Base-by-base conservation (phyloP, 2,888 invertebrate genomes). In the Drosophila kanekoi region DNA sequence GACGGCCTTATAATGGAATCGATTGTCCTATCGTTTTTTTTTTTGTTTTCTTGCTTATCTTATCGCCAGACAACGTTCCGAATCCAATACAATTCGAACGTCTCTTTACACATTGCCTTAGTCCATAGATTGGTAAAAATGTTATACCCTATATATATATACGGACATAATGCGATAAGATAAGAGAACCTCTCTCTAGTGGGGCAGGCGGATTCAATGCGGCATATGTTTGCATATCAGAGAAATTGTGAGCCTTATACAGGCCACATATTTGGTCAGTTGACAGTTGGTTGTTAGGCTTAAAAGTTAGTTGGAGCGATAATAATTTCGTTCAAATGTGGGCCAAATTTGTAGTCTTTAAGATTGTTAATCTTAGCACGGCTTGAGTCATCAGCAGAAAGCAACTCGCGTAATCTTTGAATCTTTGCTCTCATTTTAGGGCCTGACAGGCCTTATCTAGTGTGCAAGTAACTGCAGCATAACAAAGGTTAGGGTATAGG, bases 161-260 rank as follows among this genome's bases (percentile, higher is more conserved):
- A 35, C 20, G 20, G 28, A 9, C 33, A 20, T 37, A 10, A 35
- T 33, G n/a, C 37, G 81, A 82, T 85, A 78, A 82, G 81, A 82
- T 82, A 76, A 82, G 62, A 70, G 47, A 33, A 44, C 44, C 54
- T 35, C 54, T 43, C 35, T 44, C 35, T 20, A 10, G 37, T 48
- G 20, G 20, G 28, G 2, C 28, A 56, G 62, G 72, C 72, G 67
- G 41, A 48, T 66, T 66, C 43, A 73, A 47, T 75, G 76, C 77
- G 72, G 72, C 75, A 75, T 68, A 72, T 75, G 74, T 63, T 74
- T 72, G 72, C 54, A 76, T 74, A 74, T 76, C 76, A 52, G 54
- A 44, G 18, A 57, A 53, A 14, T 28, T 52, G 8, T 69, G 38
- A 37, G 57, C 14, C 52, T 20, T n/a, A n/a, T 62, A 32, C 14